These are phyloP conservation scores for Ryuthela nishihirai DNA, from an alignment of 2,888 invertebrate species.

Conservation along the genomic window DNA sequence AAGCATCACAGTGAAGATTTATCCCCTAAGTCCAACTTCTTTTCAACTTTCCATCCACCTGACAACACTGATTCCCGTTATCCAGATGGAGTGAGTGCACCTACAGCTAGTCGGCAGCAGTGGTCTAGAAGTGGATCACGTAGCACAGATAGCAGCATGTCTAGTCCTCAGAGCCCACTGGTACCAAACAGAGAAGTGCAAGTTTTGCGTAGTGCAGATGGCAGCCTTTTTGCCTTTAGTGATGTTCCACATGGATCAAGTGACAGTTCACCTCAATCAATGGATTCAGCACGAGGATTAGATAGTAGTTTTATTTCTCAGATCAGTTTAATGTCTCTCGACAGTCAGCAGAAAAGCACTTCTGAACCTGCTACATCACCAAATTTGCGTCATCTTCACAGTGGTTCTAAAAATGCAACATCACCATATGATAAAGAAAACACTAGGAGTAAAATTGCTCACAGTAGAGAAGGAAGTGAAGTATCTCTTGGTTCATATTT, in stretches of 20 bases:
- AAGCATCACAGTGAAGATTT: conserved; percentile 32
- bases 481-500: conserved; percentile 20
- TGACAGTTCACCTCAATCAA: conserved; percentile 35
- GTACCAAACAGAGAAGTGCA: conserved; percentile 39
- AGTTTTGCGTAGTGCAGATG: conserved; percentile 31
- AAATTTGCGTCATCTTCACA: conserved; percentile 14
- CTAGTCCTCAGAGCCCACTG: conserved; percentile 45
- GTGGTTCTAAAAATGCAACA: conserved; percentile 14
- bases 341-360: conserved; percentile 29
- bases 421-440: conserved; percentile 28
- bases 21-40: conserved; percentile 21
- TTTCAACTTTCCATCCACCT: conserved; percentile 13
- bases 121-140: conserved; percentile 42
- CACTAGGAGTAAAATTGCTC: conserved; percentile 14
- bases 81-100: conserved; percentile 36
- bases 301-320: conserved; percentile 34
- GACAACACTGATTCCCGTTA: neutral
- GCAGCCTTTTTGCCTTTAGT: conserved; percentile 36
- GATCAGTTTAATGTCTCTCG: conserved; percentile 33
- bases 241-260: conserved; percentile 34
- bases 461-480: conserved; percentile 20
- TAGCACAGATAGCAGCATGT: conserved; percentile 42
- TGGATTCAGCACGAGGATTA: conserved; percentile 35
- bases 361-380: conserved; percentile 32
- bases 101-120: conserved; percentile 45